phyloP scores from a whole-genome alignment of 1,140 invertebrate species.

The Periplaneta americana region DNA sequence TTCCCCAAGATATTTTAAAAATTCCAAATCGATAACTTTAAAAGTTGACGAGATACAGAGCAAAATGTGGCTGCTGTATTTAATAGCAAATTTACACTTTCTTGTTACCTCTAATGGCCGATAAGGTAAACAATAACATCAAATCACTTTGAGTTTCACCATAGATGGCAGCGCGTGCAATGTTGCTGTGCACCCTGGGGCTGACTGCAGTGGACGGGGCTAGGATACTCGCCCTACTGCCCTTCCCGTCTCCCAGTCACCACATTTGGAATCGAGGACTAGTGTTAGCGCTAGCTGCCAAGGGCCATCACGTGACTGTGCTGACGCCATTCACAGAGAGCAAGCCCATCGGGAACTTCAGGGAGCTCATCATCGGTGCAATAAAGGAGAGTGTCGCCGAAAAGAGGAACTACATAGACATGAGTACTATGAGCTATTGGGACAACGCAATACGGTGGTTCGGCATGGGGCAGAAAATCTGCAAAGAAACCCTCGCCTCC shows the following conservation, averaged over 20 bases:
- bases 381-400: background rate
- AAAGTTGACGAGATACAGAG: too few species aligned
- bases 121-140: too few species aligned
- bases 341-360: conserved; percentile 36
- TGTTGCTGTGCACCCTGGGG: too few species aligned
- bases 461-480: background rate
- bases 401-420: background rate
- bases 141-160: too few species aligned
- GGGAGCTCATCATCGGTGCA: background rate
- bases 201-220: too few species aligned
- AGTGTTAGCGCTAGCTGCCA: conserved; percentile 51
- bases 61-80: too few species aligned
- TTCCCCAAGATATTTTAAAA: too few species aligned
- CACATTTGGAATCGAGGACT: conserved; percentile 59
- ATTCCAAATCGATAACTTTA: too few species aligned
- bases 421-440: background rate
- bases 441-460: background rate
- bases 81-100: too few species aligned
- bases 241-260: conserved; percentile 59
- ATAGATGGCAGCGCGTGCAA: too few species aligned
- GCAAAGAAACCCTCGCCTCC: background rate
- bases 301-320: conserved; percentile 63
- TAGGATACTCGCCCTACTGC: conserved; percentile 62
- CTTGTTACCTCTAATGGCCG: too few species aligned
- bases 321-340: conserved; percentile 53